A percentile compares a stretch with the other conserved stretches of the same genome.
Conservation (phyloP, 2,888 invertebrate species). For the Carcina quercana region DNA sequence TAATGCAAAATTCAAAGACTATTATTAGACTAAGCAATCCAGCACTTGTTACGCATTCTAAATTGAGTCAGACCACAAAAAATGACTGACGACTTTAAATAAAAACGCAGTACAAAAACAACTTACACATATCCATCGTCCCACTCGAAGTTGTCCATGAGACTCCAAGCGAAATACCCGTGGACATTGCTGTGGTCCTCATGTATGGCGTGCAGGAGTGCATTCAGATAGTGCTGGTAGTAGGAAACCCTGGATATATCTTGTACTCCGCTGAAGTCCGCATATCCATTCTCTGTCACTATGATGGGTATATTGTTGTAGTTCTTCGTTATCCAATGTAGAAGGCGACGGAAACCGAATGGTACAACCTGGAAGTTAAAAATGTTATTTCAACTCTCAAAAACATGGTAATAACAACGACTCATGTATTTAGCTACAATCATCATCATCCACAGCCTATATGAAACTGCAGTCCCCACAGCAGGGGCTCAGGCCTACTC, state of each 20-base stretch:
- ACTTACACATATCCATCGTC: conserved; percentile 82
- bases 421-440: too few species aligned
- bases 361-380: conserved; percentile 65
- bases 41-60: too few species aligned
- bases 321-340: conserved; percentile 68
- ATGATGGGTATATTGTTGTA: conserved; percentile 70
- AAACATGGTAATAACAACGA: too few species aligned
- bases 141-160: conserved; percentile 92
- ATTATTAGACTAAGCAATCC: too few species aligned
- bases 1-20: too few species aligned
- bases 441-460: too few species aligned
- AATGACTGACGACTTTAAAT: too few species aligned
- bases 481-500: too few species aligned
- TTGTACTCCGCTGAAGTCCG: conserved; percentile 66
- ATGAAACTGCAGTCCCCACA: too few species aligned
- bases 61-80: too few species aligned
- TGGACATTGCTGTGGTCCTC: conserved; percentile 77
- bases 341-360: conserved; percentile 70
- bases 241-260: conserved; percentile 74
- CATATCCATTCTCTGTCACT: conserved; percentile 73
- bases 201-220: conserved; percentile 62
- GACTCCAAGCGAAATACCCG: conserved; percentile 86
- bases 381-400: too few species aligned
- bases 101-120: not conserved
- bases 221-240: conserved; percentile 68